phyloP scores from a whole-genome alignment of 2,797 vertebrate species.

The Garrulus glandarius region DNA sequence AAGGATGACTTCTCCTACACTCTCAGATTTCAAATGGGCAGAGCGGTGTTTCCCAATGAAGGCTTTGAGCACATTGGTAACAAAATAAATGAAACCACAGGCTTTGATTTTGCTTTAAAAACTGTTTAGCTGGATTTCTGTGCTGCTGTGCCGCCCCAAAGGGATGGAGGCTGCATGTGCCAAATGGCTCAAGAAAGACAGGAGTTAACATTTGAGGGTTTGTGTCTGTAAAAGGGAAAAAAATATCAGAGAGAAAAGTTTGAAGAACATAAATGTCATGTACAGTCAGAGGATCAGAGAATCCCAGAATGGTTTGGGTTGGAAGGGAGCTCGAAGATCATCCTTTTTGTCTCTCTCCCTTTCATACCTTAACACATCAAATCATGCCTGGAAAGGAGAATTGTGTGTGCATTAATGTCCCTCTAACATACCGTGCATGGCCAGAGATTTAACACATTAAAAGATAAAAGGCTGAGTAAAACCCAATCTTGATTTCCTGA shows the following conservation, averaged over 20 bases:
- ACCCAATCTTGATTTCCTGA: neutral
- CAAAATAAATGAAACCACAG: neutral
- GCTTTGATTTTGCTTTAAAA: neutral
- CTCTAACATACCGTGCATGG: neutral
- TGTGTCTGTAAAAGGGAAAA: neutral
- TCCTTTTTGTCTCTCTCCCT: neutral
- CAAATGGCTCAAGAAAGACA: neutral
- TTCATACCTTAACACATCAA: neutral
- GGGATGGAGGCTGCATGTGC: neutral
- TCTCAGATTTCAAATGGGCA: neutral
- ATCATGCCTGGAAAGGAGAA: neutral
- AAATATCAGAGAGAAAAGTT: neutral
- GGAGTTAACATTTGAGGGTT: neutral
- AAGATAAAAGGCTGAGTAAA: neutral
- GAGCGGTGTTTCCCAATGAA: neutral
- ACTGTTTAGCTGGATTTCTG: neutral
- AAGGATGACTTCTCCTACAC: constrained; percentile 52
- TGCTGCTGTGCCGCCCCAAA: neutral
- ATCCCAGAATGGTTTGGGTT: neutral
- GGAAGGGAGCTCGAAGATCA: neutral
- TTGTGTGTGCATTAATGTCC: accelerated
- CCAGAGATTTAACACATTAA: neutral
- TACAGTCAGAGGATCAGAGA: neutral
- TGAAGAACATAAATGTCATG: neutral
- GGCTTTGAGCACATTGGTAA: neutral